phyloP scores from a whole-genome alignment of 2,113 vertebrate genomes.

The Scomber japonicus region DNA sequence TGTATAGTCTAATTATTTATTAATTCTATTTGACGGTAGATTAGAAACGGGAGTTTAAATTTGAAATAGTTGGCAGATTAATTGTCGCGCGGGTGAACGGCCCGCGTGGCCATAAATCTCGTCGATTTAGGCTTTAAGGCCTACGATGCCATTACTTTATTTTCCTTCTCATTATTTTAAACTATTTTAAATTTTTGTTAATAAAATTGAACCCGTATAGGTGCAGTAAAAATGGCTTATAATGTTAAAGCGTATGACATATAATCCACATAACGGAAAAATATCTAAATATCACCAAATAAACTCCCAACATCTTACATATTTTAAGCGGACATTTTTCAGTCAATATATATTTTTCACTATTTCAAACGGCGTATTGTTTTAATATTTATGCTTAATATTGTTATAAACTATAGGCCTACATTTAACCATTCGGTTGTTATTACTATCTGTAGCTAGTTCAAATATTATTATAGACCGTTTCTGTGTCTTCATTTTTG shows the following conservation, averaged over 20 bases:
- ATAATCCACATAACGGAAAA: no score
- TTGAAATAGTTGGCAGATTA: neutral
- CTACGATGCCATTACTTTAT: neutral
- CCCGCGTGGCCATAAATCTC: conserved; percentile 1
- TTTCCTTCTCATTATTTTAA: neutral
- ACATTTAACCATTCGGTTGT: no score
- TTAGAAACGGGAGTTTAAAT: neutral
- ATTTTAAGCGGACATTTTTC: neutral
- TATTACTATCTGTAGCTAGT: neutral
- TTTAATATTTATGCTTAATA: neutral
- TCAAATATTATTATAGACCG: no score
- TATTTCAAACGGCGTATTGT: neutral
- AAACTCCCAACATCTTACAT: neutral
- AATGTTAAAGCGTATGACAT: neutral
- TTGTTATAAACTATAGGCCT: neutral
- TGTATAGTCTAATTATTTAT: neutral
- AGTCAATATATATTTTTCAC: neutral
- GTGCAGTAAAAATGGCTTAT: no score
- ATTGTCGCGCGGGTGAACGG: neutral
- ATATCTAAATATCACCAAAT: no score
- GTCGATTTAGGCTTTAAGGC: neutral
- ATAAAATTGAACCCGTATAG: no score
- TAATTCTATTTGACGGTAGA: neutral
- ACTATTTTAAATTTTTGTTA: neutral
- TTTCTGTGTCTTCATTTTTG: neutral